Base-by-base conservation (phyloP, 2,888 invertebrate genomes). In the Volucella inflata region DNA sequence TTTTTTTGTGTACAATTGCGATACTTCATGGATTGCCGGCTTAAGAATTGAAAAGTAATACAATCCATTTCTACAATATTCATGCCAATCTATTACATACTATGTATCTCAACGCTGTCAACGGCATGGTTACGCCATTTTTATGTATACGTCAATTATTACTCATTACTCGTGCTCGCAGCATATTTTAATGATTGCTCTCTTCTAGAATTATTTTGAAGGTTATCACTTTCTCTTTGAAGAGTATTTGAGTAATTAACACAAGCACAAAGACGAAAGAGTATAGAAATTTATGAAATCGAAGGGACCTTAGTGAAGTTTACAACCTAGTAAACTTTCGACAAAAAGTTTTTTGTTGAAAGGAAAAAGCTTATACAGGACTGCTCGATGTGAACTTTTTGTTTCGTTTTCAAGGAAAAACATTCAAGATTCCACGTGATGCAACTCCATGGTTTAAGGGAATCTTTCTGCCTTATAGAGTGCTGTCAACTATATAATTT, bases 131-230 rank as follows among this genome's bases (percentile, higher is more conserved):
- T 53, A 68, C 62, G 76, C 77, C 70, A 77, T 77, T 77, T 77
- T 62, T 62, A 16, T 70, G 77, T 77, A 70, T 77, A 77, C 70
- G 68, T 77, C 77, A 77, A 62, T 70, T 77, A 48, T 14, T 30
- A 42, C 42, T 38, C 36, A 53, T 10, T n/a, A 42, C 59, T 9
- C 59, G 50, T n/a, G 59, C 48, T 44, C 30, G 2, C 21, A 46
- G 16, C 16, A 44, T 30, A 44, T 44, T 55, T 11, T n/a, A 0
- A n/a, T 21, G 17, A n/a, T 59, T 30, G 30, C 46, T 60, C 46
- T 62, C 16, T 36, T 46, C 12, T 30, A 17, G 21, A 10, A 44
- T 44, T 6, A 42, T 38, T 38, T 55, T 2, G 14, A 55, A 14
- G 16, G 11, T 12, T 11, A 11, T 42, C n/a, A n/a, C 12, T 51